These are phyloP conservation scores for Xiphophorus hellerii DNA, from an alignment of 2,113 vertebrate species.

Conservation along the genomic window DNA sequence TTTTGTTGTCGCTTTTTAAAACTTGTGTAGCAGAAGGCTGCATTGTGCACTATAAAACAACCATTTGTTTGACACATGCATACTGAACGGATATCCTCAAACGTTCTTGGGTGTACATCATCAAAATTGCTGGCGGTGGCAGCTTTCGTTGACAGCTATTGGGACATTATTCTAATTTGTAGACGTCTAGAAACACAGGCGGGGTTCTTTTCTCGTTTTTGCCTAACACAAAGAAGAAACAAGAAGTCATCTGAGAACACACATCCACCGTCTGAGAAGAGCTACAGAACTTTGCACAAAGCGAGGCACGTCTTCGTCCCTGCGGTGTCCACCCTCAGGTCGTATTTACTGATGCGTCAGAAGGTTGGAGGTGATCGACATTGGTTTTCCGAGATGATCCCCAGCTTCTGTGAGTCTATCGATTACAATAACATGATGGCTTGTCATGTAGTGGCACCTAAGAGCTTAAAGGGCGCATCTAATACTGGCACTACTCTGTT, in stretches of 20 bases:
- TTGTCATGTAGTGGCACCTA: background rate
- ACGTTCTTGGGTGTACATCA: background rate
- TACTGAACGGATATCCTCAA: background rate
- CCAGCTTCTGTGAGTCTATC: background rate
- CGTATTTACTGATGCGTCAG: background rate
- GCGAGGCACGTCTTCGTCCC: background rate
- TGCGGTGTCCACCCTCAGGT: background rate
- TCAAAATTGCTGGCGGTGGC: background rate
- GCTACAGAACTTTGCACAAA: background rate
- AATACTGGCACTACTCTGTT: background rate
- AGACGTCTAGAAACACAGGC: background rate
- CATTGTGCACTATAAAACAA: background rate
- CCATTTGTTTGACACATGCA: background rate
- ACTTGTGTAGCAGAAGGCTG: background rate
- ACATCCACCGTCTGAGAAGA: background rate
- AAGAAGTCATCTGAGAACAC: background rate
- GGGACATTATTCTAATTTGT: too few relatives aligned
- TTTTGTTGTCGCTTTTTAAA: background rate
- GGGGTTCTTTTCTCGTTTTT: background rate
- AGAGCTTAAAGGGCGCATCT: background rate
- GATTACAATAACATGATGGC: background rate
- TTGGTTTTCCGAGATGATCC: background rate
- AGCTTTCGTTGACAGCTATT: background rate
- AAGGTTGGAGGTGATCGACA: background rate
- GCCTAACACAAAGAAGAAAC: background rate